These are phyloP conservation scores for Cyprinodon variegatus DNA, from an alignment of 2,113 vertebrate genomes.

Conservation along the genomic window DNA sequence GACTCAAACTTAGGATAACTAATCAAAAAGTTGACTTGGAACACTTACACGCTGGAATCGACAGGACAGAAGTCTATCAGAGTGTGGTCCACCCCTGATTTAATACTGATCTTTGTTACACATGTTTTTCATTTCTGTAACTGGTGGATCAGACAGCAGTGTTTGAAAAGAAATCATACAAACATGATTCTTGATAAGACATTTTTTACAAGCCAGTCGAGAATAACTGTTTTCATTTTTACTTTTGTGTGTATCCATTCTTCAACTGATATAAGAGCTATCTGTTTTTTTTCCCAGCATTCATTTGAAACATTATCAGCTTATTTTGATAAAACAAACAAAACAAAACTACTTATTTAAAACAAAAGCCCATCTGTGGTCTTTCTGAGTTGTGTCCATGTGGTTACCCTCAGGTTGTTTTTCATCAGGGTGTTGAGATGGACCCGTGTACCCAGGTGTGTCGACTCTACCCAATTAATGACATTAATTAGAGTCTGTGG, in stretches of 20 bases:
- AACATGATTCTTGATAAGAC: no score
- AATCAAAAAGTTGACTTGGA: no score
- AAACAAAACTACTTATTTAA: constrained; percentile 1
- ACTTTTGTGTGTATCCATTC: not conserved
- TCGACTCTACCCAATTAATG: constrained; percentile 55
- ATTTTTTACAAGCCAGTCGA: not conserved
- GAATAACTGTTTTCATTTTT: not conserved
- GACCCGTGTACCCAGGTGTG: constrained; percentile 61
- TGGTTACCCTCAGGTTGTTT: constrained; percentile 4
- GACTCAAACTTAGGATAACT: no score
- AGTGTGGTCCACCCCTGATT: not conserved
- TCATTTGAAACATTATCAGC: no score
- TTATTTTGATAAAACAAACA: not conserved
- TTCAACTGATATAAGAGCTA: no score
- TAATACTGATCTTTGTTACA: not conserved
- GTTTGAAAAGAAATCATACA: no score
- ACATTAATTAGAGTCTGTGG: constrained; percentile 52
- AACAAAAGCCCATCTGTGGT: constrained; percentile 6
- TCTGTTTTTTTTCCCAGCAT: not conserved
- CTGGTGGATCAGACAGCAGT: not conserved
- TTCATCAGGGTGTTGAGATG: constrained; percentile 26
- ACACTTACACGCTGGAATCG: no score
- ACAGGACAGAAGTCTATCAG: no score
- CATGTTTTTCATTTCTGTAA: not conserved
- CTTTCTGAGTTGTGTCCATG: constrained; percentile 14